These are phyloP conservation scores for Allacma fusca DNA, from an alignment of 2,888 invertebrate species.

Conservation along the genomic window DNA sequence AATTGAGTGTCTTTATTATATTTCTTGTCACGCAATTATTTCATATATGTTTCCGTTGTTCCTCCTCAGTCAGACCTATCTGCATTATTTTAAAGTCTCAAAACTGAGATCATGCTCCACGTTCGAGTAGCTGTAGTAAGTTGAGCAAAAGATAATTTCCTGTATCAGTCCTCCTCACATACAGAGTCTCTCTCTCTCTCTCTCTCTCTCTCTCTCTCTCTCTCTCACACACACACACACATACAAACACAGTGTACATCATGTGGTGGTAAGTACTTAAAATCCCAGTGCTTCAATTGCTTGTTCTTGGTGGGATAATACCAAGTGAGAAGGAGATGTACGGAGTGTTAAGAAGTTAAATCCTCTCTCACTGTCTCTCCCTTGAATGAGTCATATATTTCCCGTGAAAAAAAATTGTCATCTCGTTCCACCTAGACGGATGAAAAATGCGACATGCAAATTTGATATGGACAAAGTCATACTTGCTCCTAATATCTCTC, in stretches of 20 bases:
- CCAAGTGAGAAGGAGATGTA: neutral
- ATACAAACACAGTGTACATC: too few relatives aligned
- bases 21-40: slow-evolving; percentile 44
- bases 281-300: too few relatives aligned
- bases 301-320: slow-evolving; percentile 10
- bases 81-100: slow-evolving; percentile 6
- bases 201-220: too few relatives aligned
- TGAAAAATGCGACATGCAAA: slow-evolving; percentile 51
- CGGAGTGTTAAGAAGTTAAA: slow-evolving; percentile 11
- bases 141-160: neutral
- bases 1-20: slow-evolving; percentile 39
- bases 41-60: slow-evolving; percentile 18
- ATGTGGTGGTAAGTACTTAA: too few relatives aligned
- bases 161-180: neutral
- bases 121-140: neutral
- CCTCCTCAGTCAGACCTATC: neutral
- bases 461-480: slow-evolving; percentile 40
- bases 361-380: too few relatives aligned
- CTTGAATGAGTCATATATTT: slow-evolving; percentile 42
- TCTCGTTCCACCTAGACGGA: slow-evolving; percentile 49
- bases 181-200: neutral
- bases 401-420: slow-evolving; percentile 43
- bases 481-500: neutral
- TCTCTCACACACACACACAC: too few relatives aligned
- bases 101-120: neutral